Evolutionary conservation across 2,888 invertebrate species (phyloP).

Genomic region (Nephrotoma guestfalica): DNA sequence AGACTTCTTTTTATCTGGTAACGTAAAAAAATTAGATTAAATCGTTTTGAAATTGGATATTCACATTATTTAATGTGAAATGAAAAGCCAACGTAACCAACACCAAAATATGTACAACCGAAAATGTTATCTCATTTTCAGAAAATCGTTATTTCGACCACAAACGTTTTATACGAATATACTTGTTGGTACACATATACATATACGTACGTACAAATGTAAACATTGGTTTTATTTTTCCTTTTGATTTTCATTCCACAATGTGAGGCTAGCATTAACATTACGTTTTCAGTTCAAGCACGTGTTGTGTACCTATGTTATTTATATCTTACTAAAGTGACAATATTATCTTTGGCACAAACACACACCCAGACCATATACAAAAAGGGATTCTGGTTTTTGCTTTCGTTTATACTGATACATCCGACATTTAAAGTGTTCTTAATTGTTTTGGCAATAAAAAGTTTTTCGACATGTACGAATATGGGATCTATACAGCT

Average conservation of each 20-base stretch:
- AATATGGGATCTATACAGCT: neutral
- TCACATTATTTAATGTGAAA: neutral
- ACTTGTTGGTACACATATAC: neutral
- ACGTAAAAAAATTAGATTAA: neutral
- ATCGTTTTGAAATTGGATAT: neutral
- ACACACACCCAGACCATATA: neutral
- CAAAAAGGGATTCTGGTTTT: no score
- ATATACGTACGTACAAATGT: neutral
- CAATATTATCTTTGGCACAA: neutral
- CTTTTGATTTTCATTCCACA: neutral
- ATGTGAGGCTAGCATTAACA: neutral
- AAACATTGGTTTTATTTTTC: neutral
- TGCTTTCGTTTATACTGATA: no score
- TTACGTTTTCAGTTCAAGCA: neutral
- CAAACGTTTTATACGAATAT: neutral
- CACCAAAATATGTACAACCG: neutral
- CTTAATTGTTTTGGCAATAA: neutral
- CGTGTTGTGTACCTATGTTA: neutral
- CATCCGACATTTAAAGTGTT: neutral
- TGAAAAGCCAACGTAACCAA: neutral
- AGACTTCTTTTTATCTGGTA: neutral
- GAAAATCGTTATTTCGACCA: neutral
- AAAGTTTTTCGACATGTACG: neutral
- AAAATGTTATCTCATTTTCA: neutral
- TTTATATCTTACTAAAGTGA: neutral